Percentiles rank a stretch among this genome's conserved stretches.
Conservation (phyloP, 2,113 vertebrate genomes). For the Noctilio leporinus region DNA sequence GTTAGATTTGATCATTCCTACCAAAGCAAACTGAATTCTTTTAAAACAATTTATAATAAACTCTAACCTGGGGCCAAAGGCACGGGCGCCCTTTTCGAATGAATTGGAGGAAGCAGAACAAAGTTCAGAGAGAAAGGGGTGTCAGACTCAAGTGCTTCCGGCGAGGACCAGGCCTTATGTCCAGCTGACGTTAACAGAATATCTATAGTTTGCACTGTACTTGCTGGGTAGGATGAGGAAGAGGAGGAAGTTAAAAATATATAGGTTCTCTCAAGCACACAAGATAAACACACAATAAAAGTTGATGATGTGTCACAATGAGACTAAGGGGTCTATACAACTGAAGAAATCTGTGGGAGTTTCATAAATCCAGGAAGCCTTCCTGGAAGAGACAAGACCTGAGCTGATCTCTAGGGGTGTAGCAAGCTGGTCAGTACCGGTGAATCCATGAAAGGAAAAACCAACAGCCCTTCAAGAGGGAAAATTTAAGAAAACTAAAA, state of each 20-base stretch:
- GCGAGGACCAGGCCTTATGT: neutral
- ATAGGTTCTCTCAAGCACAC: neutral
- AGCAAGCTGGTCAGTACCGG: neutral
- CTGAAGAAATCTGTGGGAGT: neutral
- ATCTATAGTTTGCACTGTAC: neutral
- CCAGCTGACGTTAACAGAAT: neutral
- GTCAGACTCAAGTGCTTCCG: neutral
- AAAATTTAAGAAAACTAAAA: neutral
- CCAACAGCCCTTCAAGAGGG: neutral
- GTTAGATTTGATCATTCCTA: neutral
- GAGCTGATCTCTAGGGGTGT: neutral
- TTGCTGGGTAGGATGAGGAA: neutral
- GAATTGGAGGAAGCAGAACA: constrained; percentile 64
- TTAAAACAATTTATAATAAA: constrained; percentile 49
- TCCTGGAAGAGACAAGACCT: neutral
- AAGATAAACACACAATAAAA: neutral
- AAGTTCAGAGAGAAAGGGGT: constrained; percentile 37
- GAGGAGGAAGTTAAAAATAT: neutral
- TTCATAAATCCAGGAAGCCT: neutral
- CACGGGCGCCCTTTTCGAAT: neutral
- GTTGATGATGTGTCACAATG: neutral
- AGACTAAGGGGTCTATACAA: neutral
- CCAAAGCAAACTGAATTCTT: constrained; percentile 42
- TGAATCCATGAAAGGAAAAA: neutral
- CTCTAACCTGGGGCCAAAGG: neutral